Percentiles rank a stretch among this genome's conserved stretches.
Conservation (phyloP, 2,113 vertebrate species). For the Amblyopsis rosae region DNA sequence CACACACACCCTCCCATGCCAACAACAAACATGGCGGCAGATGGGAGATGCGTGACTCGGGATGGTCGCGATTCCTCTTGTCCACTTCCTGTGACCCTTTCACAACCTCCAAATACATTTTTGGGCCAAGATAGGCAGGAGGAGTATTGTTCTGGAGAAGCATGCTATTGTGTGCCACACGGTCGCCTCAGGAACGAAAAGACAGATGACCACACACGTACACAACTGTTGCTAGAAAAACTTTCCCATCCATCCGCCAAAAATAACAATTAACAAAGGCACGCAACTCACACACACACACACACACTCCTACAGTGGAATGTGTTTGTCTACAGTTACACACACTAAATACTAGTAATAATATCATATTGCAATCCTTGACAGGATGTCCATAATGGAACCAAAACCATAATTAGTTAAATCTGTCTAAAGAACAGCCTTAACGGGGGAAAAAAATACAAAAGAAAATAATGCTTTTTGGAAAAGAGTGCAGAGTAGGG, state of each 20-base stretch:
- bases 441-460: too few species aligned
- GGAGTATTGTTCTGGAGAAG: conserved; percentile 24
- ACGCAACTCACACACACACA: neutral
- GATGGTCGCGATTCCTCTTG: neutral
- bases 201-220: neutral
- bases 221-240: neutral
- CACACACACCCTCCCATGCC: too few species aligned
- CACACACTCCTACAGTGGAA: neutral
- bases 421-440: too few species aligned
- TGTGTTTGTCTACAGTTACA: too few species aligned
- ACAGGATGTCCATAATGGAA: too few species aligned
- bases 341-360: too few species aligned
- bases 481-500: too few species aligned
- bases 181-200: neutral
- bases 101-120: conserved; percentile 1
- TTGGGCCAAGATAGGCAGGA: conserved; percentile 12
- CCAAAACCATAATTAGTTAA: too few species aligned
- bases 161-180: conserved; percentile 1
- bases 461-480: too few species aligned
- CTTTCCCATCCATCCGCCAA: neutral
- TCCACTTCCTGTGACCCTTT: neutral
- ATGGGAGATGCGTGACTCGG: conserved; percentile 14
- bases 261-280: neutral
- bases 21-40: conserved; percentile 6
- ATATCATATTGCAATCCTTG: too few species aligned